Evolutionary conservation across 2,888 invertebrate species (phyloP).

Genomic region (Conomelus anceps): DNA sequence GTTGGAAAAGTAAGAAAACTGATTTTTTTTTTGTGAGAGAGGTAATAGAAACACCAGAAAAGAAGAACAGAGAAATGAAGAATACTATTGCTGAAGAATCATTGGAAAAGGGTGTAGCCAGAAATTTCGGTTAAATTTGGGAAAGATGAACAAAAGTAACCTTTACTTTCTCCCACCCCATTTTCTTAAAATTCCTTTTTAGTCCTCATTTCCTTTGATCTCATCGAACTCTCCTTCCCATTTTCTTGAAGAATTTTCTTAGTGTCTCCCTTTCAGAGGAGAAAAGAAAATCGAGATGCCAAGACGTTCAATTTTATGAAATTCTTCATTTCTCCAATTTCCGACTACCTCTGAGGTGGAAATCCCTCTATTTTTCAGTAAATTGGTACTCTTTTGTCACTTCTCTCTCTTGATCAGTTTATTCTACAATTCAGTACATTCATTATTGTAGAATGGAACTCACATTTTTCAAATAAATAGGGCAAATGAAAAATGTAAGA

Average conservation of each 20-base stretch:
- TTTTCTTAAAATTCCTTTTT: neutral
- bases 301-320: neutral
- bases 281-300: neutral
- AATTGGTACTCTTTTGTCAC: neutral
- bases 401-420: neutral
- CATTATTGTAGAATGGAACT: no score
- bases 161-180: neutral
- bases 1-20: neutral
- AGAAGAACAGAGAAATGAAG: neutral
- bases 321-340: neutral
- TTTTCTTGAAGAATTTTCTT: neutral
- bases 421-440: neutral
- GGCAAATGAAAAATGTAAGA: no score
- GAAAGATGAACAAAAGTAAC: neutral
- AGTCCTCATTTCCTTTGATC: neutral
- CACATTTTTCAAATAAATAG: no score
- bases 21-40: neutral
- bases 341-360: neutral
- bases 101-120: neutral
- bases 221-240: neutral
- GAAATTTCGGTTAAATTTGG: neutral
- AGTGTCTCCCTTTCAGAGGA: no score
- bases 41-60: no score
- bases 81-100: neutral
- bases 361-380: neutral